Evolutionary conservation across 2,888 invertebrate genomes (phyloP).

Genomic region (Cryptocephalus moraei): DNA sequence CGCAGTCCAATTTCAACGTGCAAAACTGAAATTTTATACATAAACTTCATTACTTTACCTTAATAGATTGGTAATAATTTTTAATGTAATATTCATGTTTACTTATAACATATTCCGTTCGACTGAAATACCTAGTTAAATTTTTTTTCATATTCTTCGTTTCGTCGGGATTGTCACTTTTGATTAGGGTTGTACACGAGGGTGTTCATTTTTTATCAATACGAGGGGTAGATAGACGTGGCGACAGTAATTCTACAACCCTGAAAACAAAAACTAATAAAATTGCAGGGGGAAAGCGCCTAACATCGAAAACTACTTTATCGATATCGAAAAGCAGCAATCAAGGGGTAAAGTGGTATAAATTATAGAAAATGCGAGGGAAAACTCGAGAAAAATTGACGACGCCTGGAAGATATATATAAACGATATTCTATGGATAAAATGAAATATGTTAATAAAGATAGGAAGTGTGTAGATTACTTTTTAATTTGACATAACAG

Average conservation of each 20-base stretch:
- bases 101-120: no score
- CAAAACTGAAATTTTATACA: no score
- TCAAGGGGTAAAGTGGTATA: constrained; percentile 14
- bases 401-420: no score
- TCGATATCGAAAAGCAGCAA: constrained; percentile 16
- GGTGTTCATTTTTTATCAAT: constrained; percentile 14
- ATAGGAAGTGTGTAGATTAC: no score
- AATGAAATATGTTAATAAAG: no score
- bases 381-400: constrained; percentile 7
- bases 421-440: no score
- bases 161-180: constrained; percentile 5
- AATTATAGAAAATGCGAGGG: constrained; percentile 11
- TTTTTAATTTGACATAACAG: no score
- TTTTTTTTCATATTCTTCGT: constrained; percentile 4
- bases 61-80: no score
- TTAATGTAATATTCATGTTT: no score
- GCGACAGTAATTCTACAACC: constrained; percentile 12
- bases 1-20: no score
- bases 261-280: constrained; percentile 15
- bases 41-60: no score
- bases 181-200: constrained; percentile 8
- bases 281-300: constrained; percentile 13
- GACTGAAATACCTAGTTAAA: no score
- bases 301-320: constrained; percentile 21
- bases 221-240: constrained; percentile 8